These are phyloP conservation scores for Anabas testudineus DNA, from an alignment of 2,797 vertebrate species.

Conservation along the genomic window DNA sequence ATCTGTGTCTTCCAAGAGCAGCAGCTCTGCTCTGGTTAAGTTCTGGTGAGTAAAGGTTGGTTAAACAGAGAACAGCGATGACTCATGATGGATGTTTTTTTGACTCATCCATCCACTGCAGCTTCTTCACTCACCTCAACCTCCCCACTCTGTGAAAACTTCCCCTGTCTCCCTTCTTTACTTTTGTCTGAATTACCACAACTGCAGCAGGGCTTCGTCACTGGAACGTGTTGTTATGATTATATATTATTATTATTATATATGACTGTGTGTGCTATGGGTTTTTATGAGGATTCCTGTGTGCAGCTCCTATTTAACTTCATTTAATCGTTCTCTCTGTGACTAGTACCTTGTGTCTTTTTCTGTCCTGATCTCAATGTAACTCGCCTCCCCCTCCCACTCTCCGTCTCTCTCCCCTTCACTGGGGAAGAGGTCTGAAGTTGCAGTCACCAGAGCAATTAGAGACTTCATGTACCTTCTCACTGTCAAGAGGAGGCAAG, in stretches of 20 bases:
- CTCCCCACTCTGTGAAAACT: not conserved
- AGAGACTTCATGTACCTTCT: slow-evolving; percentile 76
- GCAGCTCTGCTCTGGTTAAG: too few relatives aligned
- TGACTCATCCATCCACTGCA: not conserved
- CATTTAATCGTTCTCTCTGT: slow-evolving; percentile 36
- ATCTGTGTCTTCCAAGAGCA: too few relatives aligned
- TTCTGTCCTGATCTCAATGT: slow-evolving; percentile 35
- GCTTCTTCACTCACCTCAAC: not conserved
- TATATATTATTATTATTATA: too few relatives aligned
- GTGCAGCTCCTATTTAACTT: slow-evolving; percentile 2
- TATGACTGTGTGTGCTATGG: not conserved
- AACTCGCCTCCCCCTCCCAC: slow-evolving; percentile 45
- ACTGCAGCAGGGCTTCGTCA: not conserved
- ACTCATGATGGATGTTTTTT: not conserved
- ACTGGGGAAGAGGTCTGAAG: slow-evolving; percentile 67
- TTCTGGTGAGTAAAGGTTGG: too few relatives aligned
- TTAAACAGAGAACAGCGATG: not conserved
- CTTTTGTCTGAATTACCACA: too few relatives aligned
- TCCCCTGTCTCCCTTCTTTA: not conserved
- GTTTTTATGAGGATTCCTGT: not conserved
- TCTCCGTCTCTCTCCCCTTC: slow-evolving; percentile 47
- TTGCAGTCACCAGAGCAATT: slow-evolving; percentile 78
- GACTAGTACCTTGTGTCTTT: slow-evolving; percentile 47
- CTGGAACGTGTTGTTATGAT: not conserved
- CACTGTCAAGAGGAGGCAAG: slow-evolving; percentile 67